Percentiles rank a stretch among this genome's conserved stretches.
Conservation (phyloP, 2,888 invertebrate species). For the Ellobium chinense region DNA sequence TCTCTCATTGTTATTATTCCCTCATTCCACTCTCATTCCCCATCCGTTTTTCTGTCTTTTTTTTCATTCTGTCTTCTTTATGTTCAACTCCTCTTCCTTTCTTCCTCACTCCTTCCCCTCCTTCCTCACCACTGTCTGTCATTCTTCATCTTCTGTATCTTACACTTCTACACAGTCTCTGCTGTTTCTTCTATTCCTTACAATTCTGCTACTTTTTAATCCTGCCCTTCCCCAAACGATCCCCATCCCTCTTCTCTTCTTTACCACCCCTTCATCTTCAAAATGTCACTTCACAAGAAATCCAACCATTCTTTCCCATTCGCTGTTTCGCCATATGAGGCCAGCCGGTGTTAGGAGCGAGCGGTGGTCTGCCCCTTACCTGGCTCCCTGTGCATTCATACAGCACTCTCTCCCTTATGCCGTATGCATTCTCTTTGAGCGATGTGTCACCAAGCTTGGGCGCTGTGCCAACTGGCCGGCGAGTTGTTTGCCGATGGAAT, state of each 20-base stretch:
- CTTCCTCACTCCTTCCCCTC: not conserved
- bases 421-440: not conserved
- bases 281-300: no score
- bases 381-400: not conserved
- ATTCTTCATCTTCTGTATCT: not conserved
- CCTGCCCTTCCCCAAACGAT: no score
- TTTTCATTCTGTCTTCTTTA: no score
- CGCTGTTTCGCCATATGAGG: not conserved
- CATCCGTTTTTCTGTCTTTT: no score
- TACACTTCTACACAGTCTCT: no score
- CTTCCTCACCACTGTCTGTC: not conserved
- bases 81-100: constrained; percentile 3
- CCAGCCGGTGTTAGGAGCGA: not conserved
- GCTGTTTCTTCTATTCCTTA: no score
- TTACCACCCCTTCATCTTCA: constrained; percentile 25
- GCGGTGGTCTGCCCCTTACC: not conserved
- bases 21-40: no score
- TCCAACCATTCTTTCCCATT: not conserved
- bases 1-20: no score
- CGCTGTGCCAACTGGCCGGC: not conserved
- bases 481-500: not conserved
- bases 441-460: not conserved
- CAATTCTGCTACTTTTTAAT: no score
- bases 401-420: not conserved
- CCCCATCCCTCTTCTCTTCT: constrained; percentile 4